Evolutionary conservation across 2,113 vertebrate species (phyloP), one percentile per base, ranked within the genome.

Genomic region (Caloenas nicobarica): DNA sequence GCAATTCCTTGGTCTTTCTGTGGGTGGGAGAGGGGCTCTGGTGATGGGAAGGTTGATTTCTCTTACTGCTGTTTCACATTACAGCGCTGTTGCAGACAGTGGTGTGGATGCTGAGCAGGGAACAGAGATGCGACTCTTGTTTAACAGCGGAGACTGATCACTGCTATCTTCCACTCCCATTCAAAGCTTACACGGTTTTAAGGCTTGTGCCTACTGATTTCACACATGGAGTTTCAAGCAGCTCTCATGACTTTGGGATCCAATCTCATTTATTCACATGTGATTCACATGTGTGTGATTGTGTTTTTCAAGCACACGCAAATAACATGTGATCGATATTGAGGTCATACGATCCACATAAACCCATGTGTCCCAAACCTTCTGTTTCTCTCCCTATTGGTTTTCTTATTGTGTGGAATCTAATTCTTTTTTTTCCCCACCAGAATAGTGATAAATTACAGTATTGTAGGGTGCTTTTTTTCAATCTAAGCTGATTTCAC

Each of bases 331-430:
- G 81, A 53, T 87, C 88, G 61, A n/a, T 62, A 26, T 6, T 56
- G 81, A 96, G 73, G 92, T 90, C 77, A 79, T 50, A 88, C 1
- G 33, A 91, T 92, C 71, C 92, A 90, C 86, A 25, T 62, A 93
- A 96, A 81, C 62, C 85, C 40, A 56, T 42, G 77, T 92, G 89
- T 58, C 82, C 91, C 89, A 95, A 95, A 95, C 84, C 87, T 92
- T 87, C 88, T 86, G 25, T 54, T 89, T 85, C 94, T 81, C n/a
- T 66, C 89, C 92, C 81, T 94, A 4, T 29, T 40, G 33, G 73
- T 89, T 66, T 62, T 40, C 26, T 53, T 94, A 16, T 2, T 18
- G 10, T 68, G 58, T 74, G 60, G 86, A 82, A 91, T 9, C 77
- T 82, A 40, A 25, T 72, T 22, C 33, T 82, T 87, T 31, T n/a